phyloP scores from a whole-genome alignment of 1,140 invertebrate genomes.

The Camponotus vicinus region DNA sequence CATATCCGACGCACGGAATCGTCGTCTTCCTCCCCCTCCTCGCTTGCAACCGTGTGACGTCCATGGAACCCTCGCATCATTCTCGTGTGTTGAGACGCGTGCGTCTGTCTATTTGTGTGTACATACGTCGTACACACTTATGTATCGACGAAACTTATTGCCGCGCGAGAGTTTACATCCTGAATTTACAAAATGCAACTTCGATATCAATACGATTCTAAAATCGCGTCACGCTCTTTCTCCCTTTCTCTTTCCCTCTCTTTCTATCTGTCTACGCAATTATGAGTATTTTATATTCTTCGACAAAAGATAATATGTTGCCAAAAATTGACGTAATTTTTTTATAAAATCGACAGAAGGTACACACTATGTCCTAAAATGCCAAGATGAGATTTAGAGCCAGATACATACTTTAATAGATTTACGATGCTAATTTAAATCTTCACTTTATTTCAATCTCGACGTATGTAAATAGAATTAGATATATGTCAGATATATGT shows the following conservation, averaged over 20 bases:
- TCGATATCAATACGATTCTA: slow-evolving; percentile 43
- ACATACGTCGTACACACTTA: slow-evolving; percentile 55
- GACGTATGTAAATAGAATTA: slow-evolving; percentile 8
- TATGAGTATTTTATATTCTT: background rate
- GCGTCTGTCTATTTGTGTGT: slow-evolving; percentile 62
- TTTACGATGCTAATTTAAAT: slow-evolving; percentile 9
- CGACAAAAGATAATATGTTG: background rate
- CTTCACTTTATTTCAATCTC: slow-evolving; percentile 27
- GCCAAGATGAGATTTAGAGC: slow-evolving; percentile 1
- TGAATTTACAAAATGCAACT: slow-evolving; percentile 77
- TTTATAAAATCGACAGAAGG: background rate
- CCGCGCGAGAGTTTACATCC: slow-evolving; percentile 75
- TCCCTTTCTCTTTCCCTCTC: slow-evolving; percentile 21
- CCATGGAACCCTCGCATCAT: slow-evolving; percentile 63
- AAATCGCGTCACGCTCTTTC: slow-evolving; percentile 19
- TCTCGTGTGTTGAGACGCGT: slow-evolving; percentile 66
- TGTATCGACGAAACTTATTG: slow-evolving; percentile 81
- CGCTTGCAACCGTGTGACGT: background rate
- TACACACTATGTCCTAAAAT: background rate
- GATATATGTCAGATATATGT: background rate
- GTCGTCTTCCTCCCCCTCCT: slow-evolving; percentile 58
- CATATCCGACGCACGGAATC: slow-evolving; percentile 53
- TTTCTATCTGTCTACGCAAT: slow-evolving; percentile 3
- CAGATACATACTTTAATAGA: background rate
- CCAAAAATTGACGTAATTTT: slow-evolving; percentile 10